Base-by-base conservation (phyloP, 2,888 invertebrate species). In the Apamea epomidion region DNA sequence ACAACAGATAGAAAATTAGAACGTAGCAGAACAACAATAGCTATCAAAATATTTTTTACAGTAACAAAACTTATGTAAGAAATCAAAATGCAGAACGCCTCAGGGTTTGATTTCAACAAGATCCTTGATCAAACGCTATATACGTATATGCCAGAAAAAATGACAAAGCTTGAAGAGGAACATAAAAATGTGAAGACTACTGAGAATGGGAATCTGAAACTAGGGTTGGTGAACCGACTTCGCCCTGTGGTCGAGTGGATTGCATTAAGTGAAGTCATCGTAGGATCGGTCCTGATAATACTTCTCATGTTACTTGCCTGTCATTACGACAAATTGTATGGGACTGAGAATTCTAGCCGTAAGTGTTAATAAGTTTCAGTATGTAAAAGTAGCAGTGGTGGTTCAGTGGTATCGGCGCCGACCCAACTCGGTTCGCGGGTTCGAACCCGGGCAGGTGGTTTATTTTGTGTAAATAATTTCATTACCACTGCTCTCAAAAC, bases 321-420 rank as follows among this genome's bases (percentile, higher is more conserved):
- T n/a, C 84, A 88, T 25, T 89, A 89, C 62, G 84, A 90, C 62
- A 72, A 70, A 58, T 29, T 90, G 71, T 89, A 80, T 76, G 76
- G 70, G 29, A 90, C 88, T n/a, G 84, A 84, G 67, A 62, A 74
- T 37, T 74, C 88, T 21, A 75, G 73, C n/a, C 29, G 90, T 89
- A 78, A 87, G 86, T 82, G 10, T 51, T 51, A 14, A 14, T 48
- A 29, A 48, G 7, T 29, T 21, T 29, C 21, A 21, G 7, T 48
- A 21, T 29, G 29, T 45, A 29, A 37, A 25, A 67, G 32, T 29
- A 58, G 10, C 4, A 58, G 58, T 58, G 4, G 25, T 1, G 25
- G 58, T 8, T 0, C 58, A 58, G 58, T 12, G 8, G 54, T 54
- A 7, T 54, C 54, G 0, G 25, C 10, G 0, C 25, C 10, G 25